Conservation (phyloP, 1,140 invertebrate species). For the Condylostylus longicornis region DNA sequence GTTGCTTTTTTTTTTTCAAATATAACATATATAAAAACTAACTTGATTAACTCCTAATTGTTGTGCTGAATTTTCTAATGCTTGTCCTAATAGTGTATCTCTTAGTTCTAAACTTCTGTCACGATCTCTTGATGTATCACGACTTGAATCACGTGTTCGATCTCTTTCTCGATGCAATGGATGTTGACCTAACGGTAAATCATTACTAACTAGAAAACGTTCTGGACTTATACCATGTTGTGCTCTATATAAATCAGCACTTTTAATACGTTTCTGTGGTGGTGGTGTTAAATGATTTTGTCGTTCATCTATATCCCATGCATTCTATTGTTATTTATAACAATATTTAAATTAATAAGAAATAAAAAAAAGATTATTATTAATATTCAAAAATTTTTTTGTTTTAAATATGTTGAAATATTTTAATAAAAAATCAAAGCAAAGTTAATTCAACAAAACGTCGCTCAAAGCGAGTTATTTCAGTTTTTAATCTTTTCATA, state of each 20-base stretch:
- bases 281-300: conserved; percentile 34
- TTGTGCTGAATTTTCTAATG: conserved; percentile 40
- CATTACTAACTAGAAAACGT: conserved; percentile 20
- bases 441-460: too few relatives aligned
- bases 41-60: conserved; percentile 32
- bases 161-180: conserved; percentile 19
- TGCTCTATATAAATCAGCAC: conserved; percentile 42
- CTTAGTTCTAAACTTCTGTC: conserved; percentile 40
- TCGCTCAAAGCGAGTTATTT: too few relatives aligned
- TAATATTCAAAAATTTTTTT: too few relatives aligned
- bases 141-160: conserved; percentile 12
- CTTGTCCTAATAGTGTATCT: conserved; percentile 56
- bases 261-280: conserved; percentile 44
- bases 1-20: too few relatives aligned
- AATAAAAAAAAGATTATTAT: background rate
- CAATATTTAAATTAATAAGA: background rate
- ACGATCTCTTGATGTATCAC: conserved; percentile 25
- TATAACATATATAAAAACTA: too few relatives aligned
- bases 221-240: conserved; percentile 34
- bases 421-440: too few relatives aligned
- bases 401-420: too few relatives aligned
- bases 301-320: conserved; percentile 8
- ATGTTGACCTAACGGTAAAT: conserved; percentile 28
- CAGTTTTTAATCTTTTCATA: too few relatives aligned
- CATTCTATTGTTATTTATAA: background rate